Conservation (phyloP, 2,113 vertebrate species). For the Tyto alba region DNA sequence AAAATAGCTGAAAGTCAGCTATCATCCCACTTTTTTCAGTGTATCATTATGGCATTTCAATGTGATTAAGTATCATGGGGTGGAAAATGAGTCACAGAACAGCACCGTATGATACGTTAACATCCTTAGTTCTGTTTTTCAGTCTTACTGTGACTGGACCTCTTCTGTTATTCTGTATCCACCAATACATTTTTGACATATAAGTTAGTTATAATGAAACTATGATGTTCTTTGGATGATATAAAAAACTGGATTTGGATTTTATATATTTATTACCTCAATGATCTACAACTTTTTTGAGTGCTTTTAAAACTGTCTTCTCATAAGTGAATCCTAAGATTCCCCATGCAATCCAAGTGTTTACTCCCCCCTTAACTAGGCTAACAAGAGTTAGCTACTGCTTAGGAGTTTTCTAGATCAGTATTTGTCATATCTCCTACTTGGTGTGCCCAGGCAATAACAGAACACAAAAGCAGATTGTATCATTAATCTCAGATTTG, state of each 20-base stretch:
- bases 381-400: neutral
- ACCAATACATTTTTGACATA: neutral
- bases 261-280: neutral
- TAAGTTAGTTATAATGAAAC: neutral
- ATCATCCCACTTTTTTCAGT: neutral
- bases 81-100: conserved; percentile 28
- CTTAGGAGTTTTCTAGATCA: neutral
- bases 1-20: neutral
- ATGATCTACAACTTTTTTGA: neutral
- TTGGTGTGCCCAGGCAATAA: neutral
- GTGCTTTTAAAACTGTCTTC: neutral
- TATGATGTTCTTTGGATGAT: neutral
- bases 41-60: neutral
- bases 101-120: neutral
- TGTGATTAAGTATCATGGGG: conserved; percentile 29
- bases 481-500: neutral
- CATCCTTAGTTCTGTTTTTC: neutral
- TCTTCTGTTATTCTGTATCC: neutral
- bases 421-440: neutral
- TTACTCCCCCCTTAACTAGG: neutral
- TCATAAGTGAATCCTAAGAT: neutral
- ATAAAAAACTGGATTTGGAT: neutral
- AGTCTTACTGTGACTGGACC: neutral
- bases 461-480: neutral
- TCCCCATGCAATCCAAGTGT: neutral